Conservation (phyloP, 2,888 invertebrate genomes). For the Notodonta ziczac region DNA sequence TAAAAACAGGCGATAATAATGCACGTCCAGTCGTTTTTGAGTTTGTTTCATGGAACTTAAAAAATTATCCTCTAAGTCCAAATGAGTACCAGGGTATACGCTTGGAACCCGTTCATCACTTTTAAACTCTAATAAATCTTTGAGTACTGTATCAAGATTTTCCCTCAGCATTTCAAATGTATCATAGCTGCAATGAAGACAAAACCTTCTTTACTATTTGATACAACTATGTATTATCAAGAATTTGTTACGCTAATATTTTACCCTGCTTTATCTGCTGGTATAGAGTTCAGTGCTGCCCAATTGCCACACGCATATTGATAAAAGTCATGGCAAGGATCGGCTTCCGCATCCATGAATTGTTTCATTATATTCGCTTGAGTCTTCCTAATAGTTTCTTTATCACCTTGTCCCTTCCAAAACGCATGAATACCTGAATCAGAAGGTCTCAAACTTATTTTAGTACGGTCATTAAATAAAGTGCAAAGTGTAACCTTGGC, state of each 20-base stretch:
- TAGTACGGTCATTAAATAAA: not conserved
- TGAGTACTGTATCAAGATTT: conserved; percentile 89
- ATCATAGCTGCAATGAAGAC: conserved; percentile 86
- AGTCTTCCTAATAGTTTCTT: conserved; percentile 82
- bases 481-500: conserved; percentile 26
- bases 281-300: conserved; percentile 93
- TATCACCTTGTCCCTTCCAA: conserved; percentile 85
- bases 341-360: conserved; percentile 89
- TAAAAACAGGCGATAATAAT: conserved; percentile 28
- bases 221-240: not conserved
- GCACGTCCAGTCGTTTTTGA: conserved; percentile 11
- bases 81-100: conserved; percentile 66
- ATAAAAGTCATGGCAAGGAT: conserved; percentile 94
- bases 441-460: not conserved
- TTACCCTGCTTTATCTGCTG: conserved; percentile 92
- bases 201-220: not conserved
- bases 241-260: not conserved
- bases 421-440: conserved; percentile 77
- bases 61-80: conserved; percentile 61
- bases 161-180: conserved; percentile 95
- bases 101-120: conserved; percentile 52
- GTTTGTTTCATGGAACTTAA: conserved; percentile 37
- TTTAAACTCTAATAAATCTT: conserved; percentile 87
- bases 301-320: conserved; percentile 95
- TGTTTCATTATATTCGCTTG: conserved; percentile 90